Evolutionary conservation across 2,113 vertebrate species (phyloP).

Genomic region (Eleginops maclovinus): DNA sequence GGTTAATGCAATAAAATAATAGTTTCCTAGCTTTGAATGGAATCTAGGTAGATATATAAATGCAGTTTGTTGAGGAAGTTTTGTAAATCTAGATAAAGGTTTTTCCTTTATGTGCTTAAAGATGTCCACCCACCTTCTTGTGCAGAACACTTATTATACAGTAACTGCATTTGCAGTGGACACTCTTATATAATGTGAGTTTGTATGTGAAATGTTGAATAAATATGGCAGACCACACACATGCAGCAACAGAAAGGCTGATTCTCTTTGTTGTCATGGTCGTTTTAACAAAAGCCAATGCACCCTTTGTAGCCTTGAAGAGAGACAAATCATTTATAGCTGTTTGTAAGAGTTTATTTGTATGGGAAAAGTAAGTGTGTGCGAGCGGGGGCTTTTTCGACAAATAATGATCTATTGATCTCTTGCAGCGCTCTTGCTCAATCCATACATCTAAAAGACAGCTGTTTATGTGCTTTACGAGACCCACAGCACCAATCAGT

Average conservation of each 20-base stretch:
- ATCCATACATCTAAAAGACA: constrained; percentile 23
- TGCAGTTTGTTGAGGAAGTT: background rate
- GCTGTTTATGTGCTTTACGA: constrained; percentile 22
- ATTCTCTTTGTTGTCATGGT: constrained; percentile 11
- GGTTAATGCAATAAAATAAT: too few species aligned
- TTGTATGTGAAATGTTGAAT: constrained; percentile 9
- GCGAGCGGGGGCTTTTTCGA: background rate
- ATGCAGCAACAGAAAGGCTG: constrained; percentile 25
- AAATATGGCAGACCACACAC: background rate
- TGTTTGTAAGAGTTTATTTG: background rate
- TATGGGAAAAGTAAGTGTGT: background rate
- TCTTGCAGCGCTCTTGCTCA: background rate
- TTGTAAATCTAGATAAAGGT: background rate
- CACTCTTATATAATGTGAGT: background rate
- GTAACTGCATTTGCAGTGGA: background rate
- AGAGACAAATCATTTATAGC: background rate
- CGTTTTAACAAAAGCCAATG: constrained; percentile 27
- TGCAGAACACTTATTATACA: background rate
- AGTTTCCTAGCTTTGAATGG: background rate
- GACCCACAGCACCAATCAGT: background rate
- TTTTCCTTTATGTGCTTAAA: background rate
- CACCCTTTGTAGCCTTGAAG: constrained; percentile 1
- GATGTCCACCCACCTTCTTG: background rate
- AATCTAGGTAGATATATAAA: background rate
- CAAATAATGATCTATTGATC: constrained; percentile 26